Base-by-base conservation (phyloP, 2,113 vertebrate genomes). In the Cheirogaleus medius region DNA sequence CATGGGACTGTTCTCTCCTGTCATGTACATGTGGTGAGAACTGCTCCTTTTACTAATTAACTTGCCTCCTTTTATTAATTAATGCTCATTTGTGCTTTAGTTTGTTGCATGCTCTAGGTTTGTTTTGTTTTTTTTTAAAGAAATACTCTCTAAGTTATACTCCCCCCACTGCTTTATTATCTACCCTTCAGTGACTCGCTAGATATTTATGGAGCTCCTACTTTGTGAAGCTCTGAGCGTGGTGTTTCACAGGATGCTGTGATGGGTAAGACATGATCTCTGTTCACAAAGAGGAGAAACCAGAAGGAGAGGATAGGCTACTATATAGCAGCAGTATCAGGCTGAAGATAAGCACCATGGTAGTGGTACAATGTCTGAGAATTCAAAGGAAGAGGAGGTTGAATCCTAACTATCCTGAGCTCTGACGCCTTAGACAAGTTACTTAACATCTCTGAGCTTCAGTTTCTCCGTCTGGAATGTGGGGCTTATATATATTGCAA, bases 11-110 rank as follows among this genome's bases (percentile, higher is more conserved):
- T 21, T 60, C 77, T 60, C 37, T 9, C 0, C 42, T 66, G 87
- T 56, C 90, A 5, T 5, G 56, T 77, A 9, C 18, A 4, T 7
- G 1, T 44, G 49, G 34, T 42, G 34, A 13, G 68, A 84, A 73
- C 90, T 9, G 56, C 90, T 88, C 77, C 87, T 95, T 37, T 54
- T 52, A 37, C 94, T 95, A 68, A 96, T 92, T 89, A 92, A 94
- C 73, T 92, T n/a, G 54, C 91, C 21, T 91, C 74, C 71, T 96
- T 69, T 34, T 52, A 49, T 77, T 95, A 64, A 76, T 90, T 69
- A 66, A 87, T 68, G 71, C 68, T 89, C 42, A 20, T 44, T 80
- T 64, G 25, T 69, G 54, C 78, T 73, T 81, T 90, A 21, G 34
- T 80, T 71, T 85, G 80, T 21, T 87, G 66, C 42, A n/a, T 52